A percentile compares a stretch with the other conserved stretches of the same genome.
Conservation (phyloP, 2,113 vertebrate species). For the Ailurus styani region DNA sequence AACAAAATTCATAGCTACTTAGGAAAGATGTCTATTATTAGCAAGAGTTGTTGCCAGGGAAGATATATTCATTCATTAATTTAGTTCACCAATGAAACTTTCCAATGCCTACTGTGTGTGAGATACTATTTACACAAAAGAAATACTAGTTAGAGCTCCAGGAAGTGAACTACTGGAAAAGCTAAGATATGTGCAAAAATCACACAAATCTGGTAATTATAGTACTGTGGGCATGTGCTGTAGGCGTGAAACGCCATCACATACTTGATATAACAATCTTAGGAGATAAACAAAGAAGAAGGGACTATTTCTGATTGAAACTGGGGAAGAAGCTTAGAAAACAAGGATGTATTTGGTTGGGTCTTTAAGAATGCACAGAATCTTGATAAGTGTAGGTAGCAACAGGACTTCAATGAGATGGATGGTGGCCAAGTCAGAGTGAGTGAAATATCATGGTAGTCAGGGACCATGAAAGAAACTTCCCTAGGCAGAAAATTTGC, state of each 20-base stretch:
- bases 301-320: neutral
- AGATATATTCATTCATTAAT: conserved; percentile 31
- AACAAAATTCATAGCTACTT: conserved; percentile 1
- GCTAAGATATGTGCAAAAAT: neutral
- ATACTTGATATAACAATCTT: neutral
- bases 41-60: neutral
- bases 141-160: neutral
- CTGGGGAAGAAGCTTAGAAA: neutral
- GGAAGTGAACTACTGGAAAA: neutral
- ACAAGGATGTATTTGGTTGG: neutral
- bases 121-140: neutral
- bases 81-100: neutral
- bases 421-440: neutral
- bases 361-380: neutral
- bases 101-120: neutral
- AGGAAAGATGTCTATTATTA: neutral
- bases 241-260: neutral
- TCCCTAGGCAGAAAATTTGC: neutral
- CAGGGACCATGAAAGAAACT: too few relatives aligned
- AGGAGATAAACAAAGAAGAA: neutral
- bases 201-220: neutral
- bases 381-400: neutral
- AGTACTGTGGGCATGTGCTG: neutral
- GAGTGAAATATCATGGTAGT: neutral
- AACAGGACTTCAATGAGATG: neutral